phyloP scores from a whole-genome alignment of 2,797 vertebrate species.

The Gymnopithys bicolor region DNA sequence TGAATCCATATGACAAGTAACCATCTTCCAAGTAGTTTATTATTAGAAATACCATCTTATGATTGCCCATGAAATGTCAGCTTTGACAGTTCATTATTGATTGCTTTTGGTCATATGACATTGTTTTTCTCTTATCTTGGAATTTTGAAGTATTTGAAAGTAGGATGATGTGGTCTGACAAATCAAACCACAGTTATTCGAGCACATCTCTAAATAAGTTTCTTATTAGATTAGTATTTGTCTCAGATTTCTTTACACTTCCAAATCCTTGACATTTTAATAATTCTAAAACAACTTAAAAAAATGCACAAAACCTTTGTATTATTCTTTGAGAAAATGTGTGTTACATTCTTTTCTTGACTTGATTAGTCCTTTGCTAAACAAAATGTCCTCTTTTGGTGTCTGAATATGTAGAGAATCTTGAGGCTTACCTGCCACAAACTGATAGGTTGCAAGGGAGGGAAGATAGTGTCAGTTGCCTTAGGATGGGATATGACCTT shows the following conservation, averaged over 20 bases:
- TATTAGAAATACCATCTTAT: not conserved
- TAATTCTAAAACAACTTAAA: not conserved
- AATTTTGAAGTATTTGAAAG: not conserved
- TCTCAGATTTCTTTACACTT: not conserved
- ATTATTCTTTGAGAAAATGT: not conserved
- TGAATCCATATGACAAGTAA: not conserved
- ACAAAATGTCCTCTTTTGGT: not conserved
- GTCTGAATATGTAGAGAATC: not conserved
- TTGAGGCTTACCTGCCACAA: not conserved
- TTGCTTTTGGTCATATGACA: not conserved
- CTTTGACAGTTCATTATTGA: not conserved
- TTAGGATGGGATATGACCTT: not conserved
- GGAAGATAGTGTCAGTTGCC: not conserved
- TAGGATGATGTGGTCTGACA: not conserved
- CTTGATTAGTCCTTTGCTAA: not conserved
- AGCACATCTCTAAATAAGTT: not conserved
- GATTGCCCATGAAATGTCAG: not conserved
- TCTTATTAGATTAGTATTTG: not conserved
- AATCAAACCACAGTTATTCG: not conserved
- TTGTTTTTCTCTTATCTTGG: not conserved
- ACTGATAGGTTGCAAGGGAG: not conserved
- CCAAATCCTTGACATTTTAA: not conserved
- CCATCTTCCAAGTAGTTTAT: not conserved
- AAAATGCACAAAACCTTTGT: accelerated
- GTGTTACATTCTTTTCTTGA: not conserved